Conservation (phyloP, 2,113 vertebrate species). For the Cephalopterus ornatus region DNA sequence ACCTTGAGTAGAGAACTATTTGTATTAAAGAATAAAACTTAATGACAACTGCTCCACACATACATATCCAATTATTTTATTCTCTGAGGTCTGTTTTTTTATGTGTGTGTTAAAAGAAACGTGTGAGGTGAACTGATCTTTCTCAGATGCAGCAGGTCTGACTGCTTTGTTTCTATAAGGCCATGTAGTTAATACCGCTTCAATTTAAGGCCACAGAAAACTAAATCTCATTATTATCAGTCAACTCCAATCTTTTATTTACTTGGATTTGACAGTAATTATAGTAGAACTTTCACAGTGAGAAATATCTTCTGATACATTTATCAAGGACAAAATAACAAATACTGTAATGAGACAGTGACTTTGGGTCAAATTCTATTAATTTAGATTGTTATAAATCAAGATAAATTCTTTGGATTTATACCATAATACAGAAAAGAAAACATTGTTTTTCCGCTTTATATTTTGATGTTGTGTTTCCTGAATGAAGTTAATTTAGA, state of each 20-base stretch:
- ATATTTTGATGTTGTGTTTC: neutral
- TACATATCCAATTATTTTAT: neutral
- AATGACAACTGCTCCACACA: neutral
- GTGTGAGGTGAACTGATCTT: neutral
- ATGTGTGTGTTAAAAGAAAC: neutral
- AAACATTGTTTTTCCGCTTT: neutral
- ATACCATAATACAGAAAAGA: neutral
- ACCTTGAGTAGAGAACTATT: neutral
- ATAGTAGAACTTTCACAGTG: neutral
- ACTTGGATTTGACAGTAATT: constrained; percentile 6
- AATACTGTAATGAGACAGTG: neutral
- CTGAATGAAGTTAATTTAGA: neutral
- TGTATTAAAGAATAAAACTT: neutral
- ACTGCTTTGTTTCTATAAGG: neutral
- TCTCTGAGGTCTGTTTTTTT: neutral
- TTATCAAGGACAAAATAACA: neutral
- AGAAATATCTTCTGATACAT: neutral
- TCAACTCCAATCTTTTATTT: constrained; percentile 31
- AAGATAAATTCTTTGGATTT: neutral
- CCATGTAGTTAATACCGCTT: neutral
- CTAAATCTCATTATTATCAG: neutral
- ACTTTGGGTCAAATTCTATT: neutral
- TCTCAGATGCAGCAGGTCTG: neutral
- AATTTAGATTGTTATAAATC: neutral
- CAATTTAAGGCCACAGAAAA: neutral